Evolutionary conservation across 2,797 vertebrate genomes (phyloP).

Genomic region (Sphaeramia orbicularis): DNA sequence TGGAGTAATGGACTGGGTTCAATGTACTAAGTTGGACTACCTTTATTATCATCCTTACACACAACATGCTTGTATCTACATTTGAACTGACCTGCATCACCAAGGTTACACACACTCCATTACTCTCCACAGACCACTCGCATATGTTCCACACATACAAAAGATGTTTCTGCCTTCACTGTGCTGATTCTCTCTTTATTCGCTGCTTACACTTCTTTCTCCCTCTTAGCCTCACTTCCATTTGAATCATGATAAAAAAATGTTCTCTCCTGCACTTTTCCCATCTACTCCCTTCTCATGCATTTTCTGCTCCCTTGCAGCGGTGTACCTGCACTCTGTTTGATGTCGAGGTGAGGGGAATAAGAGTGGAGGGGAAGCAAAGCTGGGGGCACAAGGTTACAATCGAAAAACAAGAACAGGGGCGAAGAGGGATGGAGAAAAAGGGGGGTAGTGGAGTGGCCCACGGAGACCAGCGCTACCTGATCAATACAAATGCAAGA

Average conservation of each 20-base stretch:
- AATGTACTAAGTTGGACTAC: conserved; percentile 45
- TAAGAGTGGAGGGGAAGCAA: conserved; percentile 40
- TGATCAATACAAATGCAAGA: conserved; percentile 85
- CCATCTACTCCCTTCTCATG: conserved; percentile 54
- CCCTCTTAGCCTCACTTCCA: conserved; percentile 34
- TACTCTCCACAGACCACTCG: conserved; percentile 48
- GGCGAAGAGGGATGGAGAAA: conserved; percentile 56
- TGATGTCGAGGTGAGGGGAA: conserved; percentile 61
- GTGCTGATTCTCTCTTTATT: conserved; percentile 47
- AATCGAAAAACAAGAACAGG: conserved; percentile 55
- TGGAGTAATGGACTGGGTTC: conserved; percentile 68
- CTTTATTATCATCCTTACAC: conserved; percentile 34
- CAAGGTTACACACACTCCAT: conserved; percentile 64
- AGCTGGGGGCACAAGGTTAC: conserved; percentile 69
- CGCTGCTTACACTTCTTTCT: conserved; percentile 46
- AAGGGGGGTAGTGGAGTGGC: conserved; percentile 53
- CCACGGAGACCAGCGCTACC: conserved; percentile 59
- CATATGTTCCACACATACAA: conserved; percentile 33
- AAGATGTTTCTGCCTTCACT: conserved; percentile 30
- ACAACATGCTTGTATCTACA: conserved; percentile 61
- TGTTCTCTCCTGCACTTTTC: conserved; percentile 46
- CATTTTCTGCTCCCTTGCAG: conserved; percentile 60
- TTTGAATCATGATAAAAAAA: conserved; percentile 43
- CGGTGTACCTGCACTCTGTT: conserved; percentile 59
- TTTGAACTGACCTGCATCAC: conserved; percentile 64